A percentile compares a stretch with the other conserved stretches of the same genome.
Conservation (phyloP, 2,888 invertebrate genomes). For the Heterodera filipjevi region DNA sequence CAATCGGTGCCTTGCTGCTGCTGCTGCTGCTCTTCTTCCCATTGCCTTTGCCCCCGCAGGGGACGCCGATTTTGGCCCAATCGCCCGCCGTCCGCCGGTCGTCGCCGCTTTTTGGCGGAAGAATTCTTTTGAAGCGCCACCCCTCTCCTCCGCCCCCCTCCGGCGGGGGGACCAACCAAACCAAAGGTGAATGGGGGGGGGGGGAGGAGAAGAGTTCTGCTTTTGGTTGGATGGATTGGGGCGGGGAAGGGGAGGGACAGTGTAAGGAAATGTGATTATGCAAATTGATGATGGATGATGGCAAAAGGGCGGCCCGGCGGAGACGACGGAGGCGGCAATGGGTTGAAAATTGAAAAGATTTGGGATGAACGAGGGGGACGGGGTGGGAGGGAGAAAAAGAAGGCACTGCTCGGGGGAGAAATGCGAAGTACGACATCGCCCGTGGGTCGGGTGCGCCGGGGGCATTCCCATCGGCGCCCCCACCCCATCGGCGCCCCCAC, state of each 20-base stretch:
- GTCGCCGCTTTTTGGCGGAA: not conserved
- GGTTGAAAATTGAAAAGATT: not conserved
- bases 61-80: not conserved
- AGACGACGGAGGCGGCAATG: not conserved
- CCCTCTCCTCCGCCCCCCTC: not conserved
- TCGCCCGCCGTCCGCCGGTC: no score
- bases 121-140: not conserved
- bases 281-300: not conserved
- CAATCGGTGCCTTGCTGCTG: not conserved
- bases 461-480: not conserved
- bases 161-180: not conserved
- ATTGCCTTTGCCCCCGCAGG: not conserved
- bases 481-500: no score
- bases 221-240: no score
- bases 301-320: no score
- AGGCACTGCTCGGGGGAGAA: not conserved
- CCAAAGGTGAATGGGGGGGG: not conserved
- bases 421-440: conserved; percentile 6
- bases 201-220: not conserved
- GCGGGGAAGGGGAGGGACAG: not conserved
- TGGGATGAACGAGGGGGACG: not conserved
- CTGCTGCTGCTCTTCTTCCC: not conserved
- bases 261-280: conserved; percentile 7
- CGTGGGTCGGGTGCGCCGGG: not conserved
- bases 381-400: not conserved